Conservation (phyloP, 2,888 invertebrate species). For the Machimus rusticus region DNA sequence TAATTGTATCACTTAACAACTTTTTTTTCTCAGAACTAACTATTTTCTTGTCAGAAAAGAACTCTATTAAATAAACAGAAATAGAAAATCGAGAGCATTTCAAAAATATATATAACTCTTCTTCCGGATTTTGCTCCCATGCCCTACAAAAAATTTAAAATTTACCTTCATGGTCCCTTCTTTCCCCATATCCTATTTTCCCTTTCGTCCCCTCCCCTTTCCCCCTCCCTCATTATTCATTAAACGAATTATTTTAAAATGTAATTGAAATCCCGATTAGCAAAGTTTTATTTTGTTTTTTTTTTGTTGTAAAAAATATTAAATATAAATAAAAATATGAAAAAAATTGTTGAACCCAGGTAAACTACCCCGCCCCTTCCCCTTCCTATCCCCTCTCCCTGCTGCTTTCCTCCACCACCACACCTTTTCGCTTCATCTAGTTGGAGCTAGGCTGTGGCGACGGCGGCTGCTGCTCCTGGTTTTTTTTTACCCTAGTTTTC, state of each 20-base stretch:
- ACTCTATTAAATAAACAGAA: background rate
- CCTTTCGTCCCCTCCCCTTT: background rate
- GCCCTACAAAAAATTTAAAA: background rate
- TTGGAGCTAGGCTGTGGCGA: background rate
- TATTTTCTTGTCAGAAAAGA: background rate
- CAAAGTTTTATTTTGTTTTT: too few species aligned
- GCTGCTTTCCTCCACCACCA: background rate
- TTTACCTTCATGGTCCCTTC: background rate
- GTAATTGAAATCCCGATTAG: background rate
- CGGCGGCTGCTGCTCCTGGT: background rate
- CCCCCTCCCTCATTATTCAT: background rate
- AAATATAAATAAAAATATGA: too few species aligned
- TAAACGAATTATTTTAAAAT: background rate
- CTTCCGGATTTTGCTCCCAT: background rate
- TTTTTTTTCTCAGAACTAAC: too few species aligned
- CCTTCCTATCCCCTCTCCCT: background rate
- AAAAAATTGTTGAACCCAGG: background rate
- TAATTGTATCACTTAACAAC: too few species aligned
- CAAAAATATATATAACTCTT: background rate
- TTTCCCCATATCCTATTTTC: background rate
- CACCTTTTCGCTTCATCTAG: background rate
- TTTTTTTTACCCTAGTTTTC: background rate
- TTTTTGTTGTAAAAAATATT: too few species aligned
- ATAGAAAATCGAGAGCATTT: background rate
- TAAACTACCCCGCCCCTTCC: background rate